Evolutionary conservation across 2,113 vertebrate species (phyloP).

Genomic region (Labrus mixtus): DNA sequence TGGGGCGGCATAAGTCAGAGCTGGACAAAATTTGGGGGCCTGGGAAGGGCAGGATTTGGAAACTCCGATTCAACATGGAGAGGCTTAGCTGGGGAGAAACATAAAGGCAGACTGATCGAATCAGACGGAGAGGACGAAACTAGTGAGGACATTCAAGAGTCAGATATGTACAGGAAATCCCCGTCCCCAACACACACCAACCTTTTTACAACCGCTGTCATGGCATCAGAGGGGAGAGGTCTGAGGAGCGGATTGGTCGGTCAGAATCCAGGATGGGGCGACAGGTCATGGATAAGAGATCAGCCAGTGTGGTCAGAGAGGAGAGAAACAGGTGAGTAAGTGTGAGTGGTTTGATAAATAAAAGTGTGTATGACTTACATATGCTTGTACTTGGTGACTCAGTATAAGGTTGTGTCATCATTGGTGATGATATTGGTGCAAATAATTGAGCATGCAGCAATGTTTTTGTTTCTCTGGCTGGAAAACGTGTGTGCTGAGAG

Average conservation of each 20-base stretch:
- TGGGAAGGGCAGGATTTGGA: conserved; percentile 59
- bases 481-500: neutral
- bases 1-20: conserved; percentile 74
- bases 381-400: neutral
- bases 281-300: conserved; percentile 85
- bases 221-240: conserved; percentile 72
- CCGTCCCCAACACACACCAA: conserved; percentile 88
- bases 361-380: neutral
- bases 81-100: conserved; percentile 46
- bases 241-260: conserved; percentile 49
- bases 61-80: conserved; percentile 62
- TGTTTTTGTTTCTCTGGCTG: conserved; percentile 14
- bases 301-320: conserved; percentile 83
- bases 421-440: neutral
- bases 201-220: conserved; percentile 91
- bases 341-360: conserved; percentile 37
- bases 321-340: conserved; percentile 88
- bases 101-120: conserved; percentile 10
- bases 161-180: conserved; percentile 52
- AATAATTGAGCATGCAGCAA: neutral
- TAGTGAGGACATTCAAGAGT: conserved; percentile 56
- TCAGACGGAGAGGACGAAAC: conserved; percentile 76
- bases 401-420: neutral
- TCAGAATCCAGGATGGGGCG: conserved; percentile 64
- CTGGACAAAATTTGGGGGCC: conserved; percentile 64